phyloP scores from a whole-genome alignment of 2,888 invertebrate species.

The Cremastinae sp. region DNA sequence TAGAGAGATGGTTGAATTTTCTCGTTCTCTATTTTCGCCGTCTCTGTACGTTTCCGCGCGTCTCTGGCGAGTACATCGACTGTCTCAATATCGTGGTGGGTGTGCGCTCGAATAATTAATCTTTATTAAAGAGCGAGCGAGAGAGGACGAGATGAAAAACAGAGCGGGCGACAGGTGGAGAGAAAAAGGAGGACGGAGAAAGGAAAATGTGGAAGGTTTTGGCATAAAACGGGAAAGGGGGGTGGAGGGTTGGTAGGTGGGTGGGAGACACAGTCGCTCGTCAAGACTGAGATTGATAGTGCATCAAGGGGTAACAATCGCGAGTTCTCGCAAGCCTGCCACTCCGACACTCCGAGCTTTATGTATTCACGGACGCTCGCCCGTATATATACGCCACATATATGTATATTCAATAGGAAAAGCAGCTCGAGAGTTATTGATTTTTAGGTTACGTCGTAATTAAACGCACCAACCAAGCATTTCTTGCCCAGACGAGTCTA shows the following conservation, averaged over 20 bases:
- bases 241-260: too few relatives aligned
- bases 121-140: constrained; percentile 58
- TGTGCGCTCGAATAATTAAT: constrained; percentile 60
- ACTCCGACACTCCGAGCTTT: constrained; percentile 19
- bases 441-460: constrained; percentile 60
- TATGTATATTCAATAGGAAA: constrained; percentile 18
- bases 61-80: constrained; percentile 7
- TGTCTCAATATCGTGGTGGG: constrained; percentile 49
- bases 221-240: constrained; percentile 20
- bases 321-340: constrained; percentile 48
- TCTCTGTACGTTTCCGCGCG: constrained; percentile 13
- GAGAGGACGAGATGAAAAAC: constrained; percentile 11
- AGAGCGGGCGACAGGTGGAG: constrained; percentile 7
- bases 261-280: constrained; percentile 45
- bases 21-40: background rate
- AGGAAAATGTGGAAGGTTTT: background rate
- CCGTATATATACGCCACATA: constrained; percentile 12
- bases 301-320: constrained; percentile 59
- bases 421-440: constrained; percentile 56
- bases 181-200: constrained; percentile 6
- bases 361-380: constrained; percentile 21
- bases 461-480: constrained; percentile 47
- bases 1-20: constrained; percentile 8
- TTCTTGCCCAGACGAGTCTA: constrained; percentile 8
- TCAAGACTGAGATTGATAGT: constrained; percentile 61